Conservation (phyloP, 2,888 invertebrate species). For the Drosophila eohydei region DNA sequence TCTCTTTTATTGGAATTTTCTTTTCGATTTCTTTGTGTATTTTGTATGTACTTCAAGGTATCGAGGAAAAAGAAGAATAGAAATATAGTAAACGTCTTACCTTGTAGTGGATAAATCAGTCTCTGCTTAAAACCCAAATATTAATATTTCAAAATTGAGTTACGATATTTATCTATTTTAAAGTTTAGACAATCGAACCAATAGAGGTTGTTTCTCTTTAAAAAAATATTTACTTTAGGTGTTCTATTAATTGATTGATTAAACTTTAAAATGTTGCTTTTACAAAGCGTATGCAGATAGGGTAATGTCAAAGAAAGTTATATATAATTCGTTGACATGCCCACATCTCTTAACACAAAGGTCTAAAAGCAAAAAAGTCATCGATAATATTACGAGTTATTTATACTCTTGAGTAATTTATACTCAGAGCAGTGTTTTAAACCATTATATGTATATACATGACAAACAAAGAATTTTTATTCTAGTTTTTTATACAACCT, state of each 20-base stretch:
- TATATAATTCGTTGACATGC: constrained; percentile 10
- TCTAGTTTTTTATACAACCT: not conserved
- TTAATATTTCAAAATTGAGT: constrained; percentile 30
- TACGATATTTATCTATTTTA: constrained; percentile 10
- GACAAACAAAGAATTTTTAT: not conserved
- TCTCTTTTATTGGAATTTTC: constrained; percentile 73
- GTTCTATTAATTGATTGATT: constrained; percentile 8
- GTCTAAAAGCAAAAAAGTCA: constrained; percentile 14
- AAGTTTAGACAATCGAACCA: constrained; percentile 23
- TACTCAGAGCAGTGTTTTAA: not conserved
- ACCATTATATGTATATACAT: not conserved
- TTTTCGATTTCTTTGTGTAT: constrained; percentile 55
- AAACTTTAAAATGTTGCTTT: constrained; percentile 10
- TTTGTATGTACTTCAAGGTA: constrained; percentile 57
- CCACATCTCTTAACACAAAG: constrained; percentile 13
- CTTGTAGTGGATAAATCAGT: constrained; percentile 65
- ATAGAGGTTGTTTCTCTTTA: not conserved
- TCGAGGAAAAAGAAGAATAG: constrained; percentile 58
- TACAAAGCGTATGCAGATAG: constrained; percentile 8
- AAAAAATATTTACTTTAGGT: not conserved
- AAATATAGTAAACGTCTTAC: constrained; percentile 59
- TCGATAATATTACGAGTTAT: constrained; percentile 8
- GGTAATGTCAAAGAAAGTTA: constrained; percentile 15
- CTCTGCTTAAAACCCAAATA: constrained; percentile 62
- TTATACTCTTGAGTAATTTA: too few relatives aligned